Evolutionary conservation across 2,113 vertebrate genomes (phyloP), one percentile per base, ranked within the genome.

Genomic region (Pantherophis guttatus): DNA sequence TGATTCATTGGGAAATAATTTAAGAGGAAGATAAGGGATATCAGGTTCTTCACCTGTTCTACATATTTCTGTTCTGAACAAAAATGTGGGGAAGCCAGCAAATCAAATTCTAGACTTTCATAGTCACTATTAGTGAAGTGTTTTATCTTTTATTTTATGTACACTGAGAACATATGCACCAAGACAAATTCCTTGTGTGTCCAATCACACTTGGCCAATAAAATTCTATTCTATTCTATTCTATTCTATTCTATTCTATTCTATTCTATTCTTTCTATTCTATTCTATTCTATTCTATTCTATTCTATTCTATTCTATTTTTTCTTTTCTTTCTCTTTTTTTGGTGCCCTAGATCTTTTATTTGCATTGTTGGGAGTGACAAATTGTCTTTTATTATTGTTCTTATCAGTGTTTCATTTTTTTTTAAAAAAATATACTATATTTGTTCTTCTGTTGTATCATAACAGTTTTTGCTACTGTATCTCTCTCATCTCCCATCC

Each of bases 41-140:
- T 44, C 13, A 48, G n/a, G 8, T 90, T 62, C n/a, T 93, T 90
- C 52, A 93, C 55, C n/a, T 90, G 48, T 50, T 93, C 65, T 58
- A 90, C 12, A 8, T 87, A 44, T 86, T 65, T 58, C 50, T 21
- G n/a, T 7, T 50, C 5, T 87, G 50, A 87, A 48, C 24, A 48
- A 33, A 21, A 23, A 19, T 65, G 1, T 90, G 39, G 29, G 53
- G 15, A 87, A 44, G 48, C 48, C 23, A 65, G 39, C 8, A 44
- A 10, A 53, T n/a, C 75, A 90, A 86, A 86, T 8, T 54, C 19
- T 53, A 8, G 55, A 33, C 8, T 62, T 86, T 62, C 11, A 44
- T n/a, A 62, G 29, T 48, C 12, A 50, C 39, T 52, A 17, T 90
- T 90, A 55, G 44, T 75, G 44, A 39, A 59, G 19, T 11, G 33